phyloP scores from a whole-genome alignment of 2,888 invertebrate species.

The Drosophila birchii region DNA sequence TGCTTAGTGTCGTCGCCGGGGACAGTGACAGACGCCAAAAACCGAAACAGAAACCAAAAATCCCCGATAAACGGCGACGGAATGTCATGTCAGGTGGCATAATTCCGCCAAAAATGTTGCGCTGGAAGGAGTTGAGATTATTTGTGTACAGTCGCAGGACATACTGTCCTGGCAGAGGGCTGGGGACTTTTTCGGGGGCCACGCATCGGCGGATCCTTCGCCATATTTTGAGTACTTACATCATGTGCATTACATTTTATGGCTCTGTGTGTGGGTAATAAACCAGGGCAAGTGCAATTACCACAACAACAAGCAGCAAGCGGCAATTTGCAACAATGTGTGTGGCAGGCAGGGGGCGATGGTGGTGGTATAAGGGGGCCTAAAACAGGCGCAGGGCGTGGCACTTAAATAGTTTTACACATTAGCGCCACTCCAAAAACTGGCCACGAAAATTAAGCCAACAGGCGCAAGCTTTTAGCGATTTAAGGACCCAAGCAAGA shows the following conservation, averaged over 20 bases:
- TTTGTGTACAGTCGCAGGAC: constrained; percentile 6
- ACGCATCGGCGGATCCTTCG: constrained; percentile 49
- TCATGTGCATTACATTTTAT: constrained; percentile 73
- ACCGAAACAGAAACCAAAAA: constrained; percentile 32
- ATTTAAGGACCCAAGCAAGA: neutral
- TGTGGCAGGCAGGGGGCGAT: neutral
- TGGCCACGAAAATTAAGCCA: constrained; percentile 18
- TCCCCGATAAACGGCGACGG: constrained; percentile 37
- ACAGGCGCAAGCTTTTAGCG: neutral
- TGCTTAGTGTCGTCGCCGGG: constrained; percentile 27
- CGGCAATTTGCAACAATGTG: constrained; percentile 71
- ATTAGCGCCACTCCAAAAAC: constrained; percentile 48
- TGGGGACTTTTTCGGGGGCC: constrained; percentile 38
- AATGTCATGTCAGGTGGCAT: constrained; percentile 44
- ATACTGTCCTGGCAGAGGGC: constrained; percentile 7
- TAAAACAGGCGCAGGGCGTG: constrained; percentile 7
- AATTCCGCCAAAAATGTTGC: constrained; percentile 10
- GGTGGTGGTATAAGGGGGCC: neutral
- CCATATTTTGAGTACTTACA: constrained; percentile 69
- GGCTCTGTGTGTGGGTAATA: constrained; percentile 66
- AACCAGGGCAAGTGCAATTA: constrained; percentile 76
- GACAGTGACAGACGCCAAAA: constrained; percentile 9
- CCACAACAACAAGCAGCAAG: constrained; percentile 47
- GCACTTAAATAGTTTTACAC: constrained; percentile 66
- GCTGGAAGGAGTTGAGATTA: neutral